phyloP scores from a whole-genome alignment of 2,113 vertebrate genomes.

The Vimba vimba region DNA sequence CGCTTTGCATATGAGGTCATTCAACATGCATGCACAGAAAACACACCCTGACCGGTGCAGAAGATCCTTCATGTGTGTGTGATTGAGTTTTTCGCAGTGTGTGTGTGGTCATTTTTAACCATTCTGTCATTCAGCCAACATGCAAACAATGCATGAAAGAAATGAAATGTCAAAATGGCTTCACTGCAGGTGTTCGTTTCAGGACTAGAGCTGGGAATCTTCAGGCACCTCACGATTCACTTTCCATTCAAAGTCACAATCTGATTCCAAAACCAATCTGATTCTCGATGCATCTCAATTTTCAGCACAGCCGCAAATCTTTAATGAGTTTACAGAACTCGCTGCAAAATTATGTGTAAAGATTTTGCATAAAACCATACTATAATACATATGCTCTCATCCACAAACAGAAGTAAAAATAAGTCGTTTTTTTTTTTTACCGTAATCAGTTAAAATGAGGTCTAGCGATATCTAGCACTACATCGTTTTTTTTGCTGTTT shows the following conservation, averaged over 20 bases:
- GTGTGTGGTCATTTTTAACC: conserved; percentile 10
- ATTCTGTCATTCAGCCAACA: conserved; percentile 40
- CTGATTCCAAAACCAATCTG: background rate
- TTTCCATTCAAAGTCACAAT: background rate
- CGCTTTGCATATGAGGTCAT: background rate
- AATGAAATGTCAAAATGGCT: background rate
- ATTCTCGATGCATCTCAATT: background rate
- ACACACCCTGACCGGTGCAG: background rate
- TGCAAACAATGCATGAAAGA: conserved; percentile 30
- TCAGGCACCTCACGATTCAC: background rate
- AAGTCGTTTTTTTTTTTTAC: background rate
- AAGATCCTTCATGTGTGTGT: background rate
- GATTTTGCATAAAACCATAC: no score
- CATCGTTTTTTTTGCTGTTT: background rate
- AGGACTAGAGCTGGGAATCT: background rate
- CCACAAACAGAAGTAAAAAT: background rate
- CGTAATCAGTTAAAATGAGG: background rate
- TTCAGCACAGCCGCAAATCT: background rate
- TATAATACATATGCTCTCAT: background rate
- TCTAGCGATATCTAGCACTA: background rate
- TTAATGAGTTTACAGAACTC: background rate
- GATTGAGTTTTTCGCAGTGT: background rate
- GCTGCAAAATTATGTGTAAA: no score
- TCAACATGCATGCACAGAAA: conserved; percentile 20
- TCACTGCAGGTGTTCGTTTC: background rate